Evolutionary conservation across 2,113 vertebrate species (phyloP).

Genomic region (Zosterops japonicus): DNA sequence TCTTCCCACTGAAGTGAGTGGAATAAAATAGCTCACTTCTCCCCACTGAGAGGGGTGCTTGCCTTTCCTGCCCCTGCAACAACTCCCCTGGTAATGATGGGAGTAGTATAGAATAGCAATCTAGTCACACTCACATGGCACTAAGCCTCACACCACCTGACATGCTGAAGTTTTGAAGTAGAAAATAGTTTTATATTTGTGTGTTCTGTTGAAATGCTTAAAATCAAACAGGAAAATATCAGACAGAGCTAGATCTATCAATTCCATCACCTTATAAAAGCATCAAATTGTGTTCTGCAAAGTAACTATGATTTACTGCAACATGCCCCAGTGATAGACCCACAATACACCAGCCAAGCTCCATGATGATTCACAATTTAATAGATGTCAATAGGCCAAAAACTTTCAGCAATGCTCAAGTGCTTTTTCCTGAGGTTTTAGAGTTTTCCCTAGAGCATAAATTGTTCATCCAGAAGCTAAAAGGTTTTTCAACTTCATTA

Average conservation of each 20-base stretch:
- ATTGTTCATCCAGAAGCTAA: background rate
- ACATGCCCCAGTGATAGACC: fast-evolving
- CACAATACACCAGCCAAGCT: fast-evolving
- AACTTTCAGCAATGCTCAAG: background rate
- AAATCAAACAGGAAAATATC: background rate
- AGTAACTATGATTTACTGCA: fast-evolving
- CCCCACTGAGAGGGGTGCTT: fast-evolving
- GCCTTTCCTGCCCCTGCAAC: background rate
- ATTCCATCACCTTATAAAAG: background rate
- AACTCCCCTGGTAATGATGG: too few species aligned
- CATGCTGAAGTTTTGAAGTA: background rate
- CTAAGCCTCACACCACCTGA: background rate
- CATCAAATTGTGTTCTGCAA: background rate
- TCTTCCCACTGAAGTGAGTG: background rate
- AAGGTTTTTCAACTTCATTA: background rate
- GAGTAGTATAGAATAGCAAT: background rate
- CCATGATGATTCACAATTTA: background rate
- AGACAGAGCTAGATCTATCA: background rate
- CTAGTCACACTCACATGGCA: background rate
- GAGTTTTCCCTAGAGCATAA: background rate
- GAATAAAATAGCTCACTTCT: background rate
- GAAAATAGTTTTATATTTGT: background rate
- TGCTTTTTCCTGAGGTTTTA: background rate
- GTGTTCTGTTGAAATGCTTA: background rate
- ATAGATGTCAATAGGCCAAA: fast-evolving